These are phyloP conservation scores for Apamea epomidion DNA, from an alignment of 2,888 invertebrate species.

Conservation along the genomic window DNA sequence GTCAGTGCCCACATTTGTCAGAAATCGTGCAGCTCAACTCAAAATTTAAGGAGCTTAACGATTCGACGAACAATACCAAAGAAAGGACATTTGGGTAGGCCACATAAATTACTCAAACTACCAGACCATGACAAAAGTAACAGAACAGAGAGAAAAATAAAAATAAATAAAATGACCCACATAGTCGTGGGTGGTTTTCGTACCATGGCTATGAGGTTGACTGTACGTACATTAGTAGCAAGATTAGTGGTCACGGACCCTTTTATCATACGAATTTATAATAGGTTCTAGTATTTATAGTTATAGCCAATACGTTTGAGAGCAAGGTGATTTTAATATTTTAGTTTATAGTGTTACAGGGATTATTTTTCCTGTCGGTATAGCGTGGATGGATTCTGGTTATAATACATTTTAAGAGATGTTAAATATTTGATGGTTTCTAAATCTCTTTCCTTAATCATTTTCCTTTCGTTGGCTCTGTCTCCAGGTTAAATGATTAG, in stretches of 20 bases:
- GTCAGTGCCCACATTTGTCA: too few species aligned
- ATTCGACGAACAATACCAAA: too few species aligned
- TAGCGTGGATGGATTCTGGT: background rate
- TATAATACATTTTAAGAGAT: background rate
- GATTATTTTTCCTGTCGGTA: background rate
- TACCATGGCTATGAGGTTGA: too few species aligned
- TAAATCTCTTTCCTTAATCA: background rate
- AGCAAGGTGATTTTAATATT: conserved; percentile 5
- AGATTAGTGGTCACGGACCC: background rate
- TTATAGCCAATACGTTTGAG: background rate
- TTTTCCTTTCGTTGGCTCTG: background rate
- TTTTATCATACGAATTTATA: conserved; percentile 3
- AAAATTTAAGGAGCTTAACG: too few species aligned
- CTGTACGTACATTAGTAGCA: background rate
- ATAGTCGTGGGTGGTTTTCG: background rate
- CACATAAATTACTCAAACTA: too few species aligned
- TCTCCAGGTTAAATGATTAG: background rate
- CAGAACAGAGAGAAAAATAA: too few species aligned
- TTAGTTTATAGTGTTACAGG: background rate
- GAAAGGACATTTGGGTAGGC: too few species aligned
- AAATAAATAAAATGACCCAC: too few species aligned
- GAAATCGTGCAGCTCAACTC: too few species aligned
- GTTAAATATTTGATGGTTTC: background rate
- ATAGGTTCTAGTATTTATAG: conserved; percentile 10
- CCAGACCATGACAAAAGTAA: too few species aligned